Percentiles rank a stretch among this genome's conserved stretches.
These are phyloP conservation scores for Diplolepis rosae DNA, from an alignment of 2,888 invertebrate species.

Conservation along the genomic window DNA sequence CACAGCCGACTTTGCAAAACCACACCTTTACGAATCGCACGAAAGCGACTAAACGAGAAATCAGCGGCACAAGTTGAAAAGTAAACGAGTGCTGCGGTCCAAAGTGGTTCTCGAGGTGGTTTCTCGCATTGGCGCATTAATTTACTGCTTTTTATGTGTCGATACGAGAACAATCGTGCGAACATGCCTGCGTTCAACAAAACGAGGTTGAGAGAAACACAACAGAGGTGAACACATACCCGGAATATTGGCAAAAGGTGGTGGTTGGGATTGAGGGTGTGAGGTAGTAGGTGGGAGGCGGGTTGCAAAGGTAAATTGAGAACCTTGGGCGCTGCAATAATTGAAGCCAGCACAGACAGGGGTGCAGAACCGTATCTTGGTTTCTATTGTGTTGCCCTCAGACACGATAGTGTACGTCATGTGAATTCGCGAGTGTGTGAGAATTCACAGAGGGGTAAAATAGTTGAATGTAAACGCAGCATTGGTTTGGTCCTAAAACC, in stretches of 20 bases:
- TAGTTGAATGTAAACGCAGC: constrained; percentile 42
- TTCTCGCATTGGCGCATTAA: constrained; percentile 22
- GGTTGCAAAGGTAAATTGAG: constrained; percentile 48
- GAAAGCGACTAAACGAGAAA: constrained; percentile 28
- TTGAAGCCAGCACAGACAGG: constrained; percentile 48
- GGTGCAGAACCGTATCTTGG: constrained; percentile 49
- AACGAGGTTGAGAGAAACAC: neutral
- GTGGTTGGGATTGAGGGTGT: neutral
- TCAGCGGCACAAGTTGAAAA: constrained; percentile 26
- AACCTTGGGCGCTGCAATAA: constrained; percentile 50
- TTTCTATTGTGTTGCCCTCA: constrained; percentile 34
- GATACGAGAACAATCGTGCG: constrained; percentile 17
- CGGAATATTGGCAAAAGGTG: neutral
- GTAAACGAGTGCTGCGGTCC: constrained; percentile 26
- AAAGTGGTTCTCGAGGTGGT: constrained; percentile 26
- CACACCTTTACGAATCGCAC: constrained; percentile 27
- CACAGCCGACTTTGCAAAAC: constrained; percentile 13
- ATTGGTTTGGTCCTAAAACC: constrained; percentile 34
- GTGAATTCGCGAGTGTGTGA: constrained; percentile 17
- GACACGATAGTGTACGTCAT: constrained; percentile 3
- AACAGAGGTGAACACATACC: neutral
- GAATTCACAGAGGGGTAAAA: constrained; percentile 31
- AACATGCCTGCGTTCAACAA: neutral
- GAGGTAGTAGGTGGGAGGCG: neutral
- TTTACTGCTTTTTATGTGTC: constrained; percentile 28